These are phyloP conservation scores for Gobius niger DNA, from an alignment of 2,113 vertebrate species.

Conservation along the genomic window DNA sequence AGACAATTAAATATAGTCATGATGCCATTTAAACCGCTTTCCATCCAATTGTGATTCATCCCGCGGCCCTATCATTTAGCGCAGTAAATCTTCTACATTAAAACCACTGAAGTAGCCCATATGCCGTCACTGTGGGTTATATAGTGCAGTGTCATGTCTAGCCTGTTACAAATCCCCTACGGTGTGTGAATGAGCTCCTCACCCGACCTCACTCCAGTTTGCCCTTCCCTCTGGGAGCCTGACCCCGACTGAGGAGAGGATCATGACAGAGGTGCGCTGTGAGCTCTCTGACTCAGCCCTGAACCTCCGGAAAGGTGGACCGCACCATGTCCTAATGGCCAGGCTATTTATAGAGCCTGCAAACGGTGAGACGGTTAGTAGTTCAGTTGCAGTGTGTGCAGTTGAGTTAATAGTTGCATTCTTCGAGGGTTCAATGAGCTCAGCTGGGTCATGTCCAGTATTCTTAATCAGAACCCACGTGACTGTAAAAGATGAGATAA, in stretches of 20 bases:
- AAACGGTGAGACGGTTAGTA: conserved; percentile 20
- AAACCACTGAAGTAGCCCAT: conserved; percentile 4
- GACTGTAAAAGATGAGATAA: too few relatives aligned
- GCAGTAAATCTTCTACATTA: neutral
- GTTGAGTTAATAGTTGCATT: too few relatives aligned
- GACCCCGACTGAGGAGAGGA: conserved; percentile 41
- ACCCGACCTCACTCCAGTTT: conserved; percentile 42
- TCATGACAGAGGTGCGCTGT: conserved; percentile 46
- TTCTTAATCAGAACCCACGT: too few relatives aligned
- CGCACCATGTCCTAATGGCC: conserved; percentile 22
- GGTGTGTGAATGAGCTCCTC: conserved; percentile 38
- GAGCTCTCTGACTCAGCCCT: conserved; percentile 43
- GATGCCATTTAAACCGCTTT: too few relatives aligned
- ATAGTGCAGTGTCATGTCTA: conserved; percentile 20
- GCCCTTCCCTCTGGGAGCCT: conserved; percentile 47
- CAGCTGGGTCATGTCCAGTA: too few relatives aligned
- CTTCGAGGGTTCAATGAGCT: too few relatives aligned
- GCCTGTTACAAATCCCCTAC: conserved; percentile 47
- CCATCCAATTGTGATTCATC: neutral
- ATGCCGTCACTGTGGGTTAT: conserved; percentile 41
- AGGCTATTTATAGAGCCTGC: conserved; percentile 34
- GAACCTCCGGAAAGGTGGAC: conserved; percentile 61
- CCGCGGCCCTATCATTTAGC: neutral
- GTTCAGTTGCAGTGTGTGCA: neutral
- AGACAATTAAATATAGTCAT: too few relatives aligned